Base-by-base conservation (phyloP, 1,140 invertebrate species). In the Drosophila littoralis region DNA sequence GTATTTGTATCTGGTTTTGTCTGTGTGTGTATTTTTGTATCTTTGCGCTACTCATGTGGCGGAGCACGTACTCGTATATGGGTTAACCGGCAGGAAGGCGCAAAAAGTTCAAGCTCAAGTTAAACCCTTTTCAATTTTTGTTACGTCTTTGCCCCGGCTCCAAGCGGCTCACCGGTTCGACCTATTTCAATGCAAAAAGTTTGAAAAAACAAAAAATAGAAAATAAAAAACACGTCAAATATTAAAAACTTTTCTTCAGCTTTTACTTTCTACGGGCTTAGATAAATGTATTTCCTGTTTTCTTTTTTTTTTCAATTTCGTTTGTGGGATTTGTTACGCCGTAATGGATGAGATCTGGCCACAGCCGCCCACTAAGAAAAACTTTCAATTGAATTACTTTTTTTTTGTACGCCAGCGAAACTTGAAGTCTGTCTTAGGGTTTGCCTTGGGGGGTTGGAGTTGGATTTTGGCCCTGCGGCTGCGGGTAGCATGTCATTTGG, bases 51-150 rank as follows among this genome's bases (percentile, higher is more conserved):
- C 59, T 59, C 71, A 77, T 69, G 52, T 48, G 66, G 35, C 7
- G 45, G 40, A 59, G 22, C 81, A 59, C 42, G 69, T 67, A 69
- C 51, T 52, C 70, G 60, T 72, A 67, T 82, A 55, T 72, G 82
- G 82, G 75, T 77, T 86, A 73, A 66, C 52, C 78, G 61, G 52
- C 50, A 71, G 32, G 43, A 46, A 64, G 71, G 57, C 55, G 69
- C 46, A 68, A 82, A 77, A 74, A 86, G 82, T 82, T 88, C 71
- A 79, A 88, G 75, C 72, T 45, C 58, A 66, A 77, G 76, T 71
- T 82, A 82, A 86, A 88, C 82, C 83, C 79, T 86, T 86, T 86
- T 86, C 83, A 88, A 86, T 88, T 79, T 88, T 71, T 77, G 71
- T 75, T 63, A 45, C 38, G 9, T 46, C 58, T 38, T 35, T 32